These are phyloP conservation scores for Drosophila koepferae DNA, from an alignment of 2,888 invertebrate genomes.

Conservation along the genomic window DNA sequence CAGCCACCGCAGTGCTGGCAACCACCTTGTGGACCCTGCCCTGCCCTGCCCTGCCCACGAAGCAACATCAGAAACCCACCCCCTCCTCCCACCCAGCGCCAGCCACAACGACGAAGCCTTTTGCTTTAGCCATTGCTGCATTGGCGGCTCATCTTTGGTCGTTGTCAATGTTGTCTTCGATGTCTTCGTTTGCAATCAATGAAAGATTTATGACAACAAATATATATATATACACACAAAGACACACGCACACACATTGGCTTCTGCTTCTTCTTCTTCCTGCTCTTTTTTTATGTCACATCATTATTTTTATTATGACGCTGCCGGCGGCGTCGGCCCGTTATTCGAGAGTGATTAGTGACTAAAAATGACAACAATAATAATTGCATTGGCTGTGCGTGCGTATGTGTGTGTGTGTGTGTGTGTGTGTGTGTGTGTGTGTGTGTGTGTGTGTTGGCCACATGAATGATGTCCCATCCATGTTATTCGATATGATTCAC, in stretches of 20 bases:
- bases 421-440: conserved; percentile 11
- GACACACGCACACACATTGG: conserved; percentile 1
- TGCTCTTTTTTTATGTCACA: conserved; percentile 74
- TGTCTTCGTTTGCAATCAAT: conserved; percentile 79
- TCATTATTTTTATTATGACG: conserved; percentile 78
- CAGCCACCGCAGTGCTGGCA: conserved; percentile 24
- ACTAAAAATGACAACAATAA: conserved; percentile 65
- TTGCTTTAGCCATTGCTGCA: conserved; percentile 19
- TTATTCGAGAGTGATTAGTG: conserved; percentile 78
- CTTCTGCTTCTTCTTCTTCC: conserved; percentile 9
- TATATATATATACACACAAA: conserved; percentile 12
- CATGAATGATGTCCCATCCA: conserved; percentile 55
- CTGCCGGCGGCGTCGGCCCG: conserved; percentile 60
- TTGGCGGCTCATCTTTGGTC: conserved; percentile 51
- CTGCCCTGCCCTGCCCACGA: conserved; percentile 1
- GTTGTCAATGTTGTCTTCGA: conserved; percentile 67
- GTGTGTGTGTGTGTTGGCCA: conserved; percentile 18
- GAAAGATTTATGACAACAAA: conserved; percentile 74
- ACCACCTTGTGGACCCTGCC: conserved; percentile 26
- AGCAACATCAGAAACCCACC: background rate
- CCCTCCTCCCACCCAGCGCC: background rate
- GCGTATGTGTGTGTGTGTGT: conserved; percentile 21
- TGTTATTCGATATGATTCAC: conserved; percentile 59
- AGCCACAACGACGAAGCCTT: background rate
- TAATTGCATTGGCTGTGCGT: conserved; percentile 54